Percentiles rank a stretch among this genome's conserved stretches.
These are phyloP conservation scores for Ptychobarbus kaznakovi DNA, from an alignment of 2,797 vertebrate species.

Conservation along the genomic window DNA sequence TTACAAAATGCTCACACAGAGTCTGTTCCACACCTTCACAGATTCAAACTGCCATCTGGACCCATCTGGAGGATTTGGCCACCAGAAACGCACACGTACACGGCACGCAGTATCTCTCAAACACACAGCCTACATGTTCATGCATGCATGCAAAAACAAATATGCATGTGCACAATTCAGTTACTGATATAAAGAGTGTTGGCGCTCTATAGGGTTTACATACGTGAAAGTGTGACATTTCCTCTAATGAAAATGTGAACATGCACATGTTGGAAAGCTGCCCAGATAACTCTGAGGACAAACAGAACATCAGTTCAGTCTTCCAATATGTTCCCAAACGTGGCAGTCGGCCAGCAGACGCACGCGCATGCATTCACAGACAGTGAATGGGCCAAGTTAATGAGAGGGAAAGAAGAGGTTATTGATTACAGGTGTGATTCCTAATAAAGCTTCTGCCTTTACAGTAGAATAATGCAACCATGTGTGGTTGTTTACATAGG, in stretches of 20 bases:
- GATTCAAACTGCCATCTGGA: conserved; percentile 46
- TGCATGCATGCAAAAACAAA: conserved; percentile 15
- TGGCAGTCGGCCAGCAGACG: conserved; percentile 28
- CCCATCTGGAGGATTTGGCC: conserved; percentile 52
- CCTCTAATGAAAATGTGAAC: conserved; percentile 1
- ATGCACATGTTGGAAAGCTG: conserved; percentile 26
- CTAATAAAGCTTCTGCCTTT: background rate
- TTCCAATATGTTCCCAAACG: conserved; percentile 38
- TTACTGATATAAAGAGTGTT: background rate
- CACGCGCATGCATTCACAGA: conserved; percentile 2
- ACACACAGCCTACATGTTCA: background rate
- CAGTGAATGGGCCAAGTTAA: background rate
- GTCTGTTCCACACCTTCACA: conserved; percentile 46
- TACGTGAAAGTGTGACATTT: background rate
- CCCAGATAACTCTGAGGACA: conserved; percentile 18
- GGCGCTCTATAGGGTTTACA: background rate
- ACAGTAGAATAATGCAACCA: background rate
- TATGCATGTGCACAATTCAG: background rate
- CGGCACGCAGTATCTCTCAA: background rate
- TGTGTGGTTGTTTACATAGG: background rate
- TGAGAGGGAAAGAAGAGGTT: conserved; percentile 20
- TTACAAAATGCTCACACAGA: conserved; percentile 50
- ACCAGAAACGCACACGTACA: conserved; percentile 20
- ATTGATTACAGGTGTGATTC: conserved; percentile 36
- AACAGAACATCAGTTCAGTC: conserved; percentile 39